These are phyloP conservation scores for Leucophora obtusa DNA, from an alignment of 2,888 invertebrate genomes.

Conservation along the genomic window DNA sequence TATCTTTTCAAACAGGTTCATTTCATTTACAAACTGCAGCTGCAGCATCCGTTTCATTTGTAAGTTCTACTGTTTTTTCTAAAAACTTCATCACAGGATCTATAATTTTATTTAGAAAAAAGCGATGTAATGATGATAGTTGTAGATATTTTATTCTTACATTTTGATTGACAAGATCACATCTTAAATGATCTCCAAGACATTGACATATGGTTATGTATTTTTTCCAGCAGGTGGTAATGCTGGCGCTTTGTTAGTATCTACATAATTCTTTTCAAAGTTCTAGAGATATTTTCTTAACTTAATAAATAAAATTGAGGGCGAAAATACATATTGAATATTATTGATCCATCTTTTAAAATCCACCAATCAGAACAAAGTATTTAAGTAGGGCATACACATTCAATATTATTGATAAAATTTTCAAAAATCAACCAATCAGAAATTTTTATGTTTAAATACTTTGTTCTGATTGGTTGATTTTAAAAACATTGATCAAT, in stretches of 20 bases:
- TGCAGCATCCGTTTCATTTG: slow-evolving; percentile 49
- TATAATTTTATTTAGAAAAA: slow-evolving; percentile 25
- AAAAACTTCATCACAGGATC: slow-evolving; percentile 3
- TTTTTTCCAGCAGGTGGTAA: slow-evolving; percentile 37
- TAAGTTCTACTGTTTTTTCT: slow-evolving; percentile 1
- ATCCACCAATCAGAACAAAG: too few species aligned
- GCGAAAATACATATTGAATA: too few species aligned
- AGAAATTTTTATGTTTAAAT: too few species aligned
- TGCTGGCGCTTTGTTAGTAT: not conserved
- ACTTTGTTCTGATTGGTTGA: too few species aligned
- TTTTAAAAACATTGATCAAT: too few species aligned
- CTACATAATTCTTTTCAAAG: not conserved
- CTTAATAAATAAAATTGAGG: not conserved
- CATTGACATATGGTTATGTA: slow-evolving; percentile 51
- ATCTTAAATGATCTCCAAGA: slow-evolving; percentile 37
- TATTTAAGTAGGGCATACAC: too few species aligned
- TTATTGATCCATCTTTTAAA: too few species aligned
- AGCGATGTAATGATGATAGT: slow-evolving; percentile 12
- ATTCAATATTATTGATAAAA: too few species aligned
- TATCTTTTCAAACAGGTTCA: slow-evolving; percentile 38
- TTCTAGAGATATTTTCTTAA: not conserved
- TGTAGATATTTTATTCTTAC: slow-evolving; percentile 10
- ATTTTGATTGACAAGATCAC: slow-evolving; percentile 58
- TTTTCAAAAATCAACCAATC: too few species aligned
- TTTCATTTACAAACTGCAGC: slow-evolving; percentile 33